Evolutionary conservation across 2,113 vertebrate genomes (phyloP).

Genomic region (Maccullochella peelii): DNA sequence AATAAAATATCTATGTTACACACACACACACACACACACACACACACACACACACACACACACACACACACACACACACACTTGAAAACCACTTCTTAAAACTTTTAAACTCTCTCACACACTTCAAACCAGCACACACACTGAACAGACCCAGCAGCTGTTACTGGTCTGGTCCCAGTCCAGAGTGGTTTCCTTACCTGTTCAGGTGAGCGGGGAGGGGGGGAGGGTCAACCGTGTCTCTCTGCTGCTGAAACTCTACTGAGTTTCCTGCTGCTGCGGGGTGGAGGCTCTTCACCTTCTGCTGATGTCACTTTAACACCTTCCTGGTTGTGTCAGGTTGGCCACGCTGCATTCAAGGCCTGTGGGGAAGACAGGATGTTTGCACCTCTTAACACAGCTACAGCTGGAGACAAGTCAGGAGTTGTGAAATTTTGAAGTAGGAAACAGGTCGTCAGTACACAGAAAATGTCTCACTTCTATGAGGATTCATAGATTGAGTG

Average conservation of each 20-base stretch:
- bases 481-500: no score
- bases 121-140: neutral
- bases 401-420: neutral
- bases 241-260: neutral
- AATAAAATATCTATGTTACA: neutral
- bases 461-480: no score
- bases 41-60: no score
- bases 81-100: no score
- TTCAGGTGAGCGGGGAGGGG: slow-evolving; percentile 40
- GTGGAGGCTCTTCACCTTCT: slow-evolving; percentile 15
- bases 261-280: neutral
- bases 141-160: neutral
- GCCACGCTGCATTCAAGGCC: slow-evolving; percentile 10
- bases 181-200: slow-evolving; percentile 46
- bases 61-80: neutral
- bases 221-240: accelerated
- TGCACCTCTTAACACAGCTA: neutral
- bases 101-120: neutral
- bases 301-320: neutral
- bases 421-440: neutral
- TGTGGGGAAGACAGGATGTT: neutral
- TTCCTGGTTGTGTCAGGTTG: neutral
- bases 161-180: neutral
- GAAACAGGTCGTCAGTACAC: neutral
- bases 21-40: neutral